Conservation (phyloP, 2,797 vertebrate species). For the Schizopygopsis pylzovi region DNA sequence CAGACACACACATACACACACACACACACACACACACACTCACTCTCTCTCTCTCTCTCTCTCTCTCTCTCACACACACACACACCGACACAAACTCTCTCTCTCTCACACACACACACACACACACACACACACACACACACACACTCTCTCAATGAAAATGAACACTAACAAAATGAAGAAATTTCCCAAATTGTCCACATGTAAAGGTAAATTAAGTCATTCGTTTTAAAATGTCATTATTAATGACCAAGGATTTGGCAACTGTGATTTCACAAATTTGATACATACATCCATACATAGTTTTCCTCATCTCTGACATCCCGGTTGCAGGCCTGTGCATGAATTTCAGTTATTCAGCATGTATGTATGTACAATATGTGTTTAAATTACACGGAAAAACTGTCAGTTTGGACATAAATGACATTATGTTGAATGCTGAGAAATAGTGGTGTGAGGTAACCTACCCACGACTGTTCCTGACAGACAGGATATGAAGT, state of each 20-base stretch:
- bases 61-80: too few species aligned
- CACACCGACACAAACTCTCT: too few species aligned
- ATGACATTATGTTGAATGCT: neutral
- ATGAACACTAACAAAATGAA: neutral
- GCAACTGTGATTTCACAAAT: neutral
- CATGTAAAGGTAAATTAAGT: neutral
- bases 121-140: neutral
- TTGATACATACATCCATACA: neutral
- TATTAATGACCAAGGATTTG: neutral
- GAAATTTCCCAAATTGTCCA: neutral
- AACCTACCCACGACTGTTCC: neutral
- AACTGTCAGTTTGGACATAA: neutral
- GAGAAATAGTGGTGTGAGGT: neutral
- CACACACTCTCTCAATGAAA: neutral
- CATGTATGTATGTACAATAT: neutral
- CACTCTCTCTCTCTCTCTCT: too few species aligned
- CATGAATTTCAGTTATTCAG: neutral
- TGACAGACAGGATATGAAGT: neutral
- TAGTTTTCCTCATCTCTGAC: neutral
- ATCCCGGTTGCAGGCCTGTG: neutral
- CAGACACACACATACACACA: neutral
- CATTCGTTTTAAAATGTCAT: neutral
- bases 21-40: neutral
- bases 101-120: neutral
- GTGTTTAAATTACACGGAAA: neutral